Conservation (phyloP, 2,113 vertebrate species). For the Cisticola juncidis region DNA sequence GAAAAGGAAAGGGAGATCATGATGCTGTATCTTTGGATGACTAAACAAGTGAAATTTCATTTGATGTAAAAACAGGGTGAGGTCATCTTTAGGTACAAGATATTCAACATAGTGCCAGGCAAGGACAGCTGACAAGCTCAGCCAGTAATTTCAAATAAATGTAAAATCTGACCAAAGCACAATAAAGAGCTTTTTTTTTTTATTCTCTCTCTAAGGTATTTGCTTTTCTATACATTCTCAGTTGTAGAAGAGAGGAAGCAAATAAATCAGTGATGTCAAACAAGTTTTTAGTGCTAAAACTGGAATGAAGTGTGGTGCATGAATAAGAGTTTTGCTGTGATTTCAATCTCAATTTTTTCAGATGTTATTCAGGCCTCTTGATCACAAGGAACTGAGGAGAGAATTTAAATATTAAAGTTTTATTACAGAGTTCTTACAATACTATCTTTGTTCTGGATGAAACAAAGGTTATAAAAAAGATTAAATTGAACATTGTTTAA, state of each 20-base stretch:
- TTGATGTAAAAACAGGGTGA: not conserved
- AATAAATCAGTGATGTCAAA: not conserved
- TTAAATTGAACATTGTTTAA: not conserved
- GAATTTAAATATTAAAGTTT: not conserved
- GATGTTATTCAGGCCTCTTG: not conserved
- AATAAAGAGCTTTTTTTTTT: not conserved
- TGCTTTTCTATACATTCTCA: not conserved
- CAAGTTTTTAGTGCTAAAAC: not conserved
- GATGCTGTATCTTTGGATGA: not conserved
- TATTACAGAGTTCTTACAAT: not conserved
- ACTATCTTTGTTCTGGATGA: not conserved
- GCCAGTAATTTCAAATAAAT: not conserved
- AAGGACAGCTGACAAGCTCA: not conserved
- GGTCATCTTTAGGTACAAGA: not conserved
- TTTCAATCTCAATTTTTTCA: not conserved
- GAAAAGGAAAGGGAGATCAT: not conserved
- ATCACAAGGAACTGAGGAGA: not conserved
- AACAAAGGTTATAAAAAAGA: not conserved
- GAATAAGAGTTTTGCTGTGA: not conserved
- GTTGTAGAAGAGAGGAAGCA: not conserved
- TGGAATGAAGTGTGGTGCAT: not conserved
- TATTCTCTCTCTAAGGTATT: rapidly evolving
- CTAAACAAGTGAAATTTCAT: not conserved
- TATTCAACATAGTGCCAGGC: not conserved
- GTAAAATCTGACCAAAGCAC: not conserved